Percentiles rank a stretch among this genome's conserved stretches.
Evolutionary conservation across 2,113 vertebrate genomes (phyloP).

Genomic region (Gallinago jamesoni): DNA sequence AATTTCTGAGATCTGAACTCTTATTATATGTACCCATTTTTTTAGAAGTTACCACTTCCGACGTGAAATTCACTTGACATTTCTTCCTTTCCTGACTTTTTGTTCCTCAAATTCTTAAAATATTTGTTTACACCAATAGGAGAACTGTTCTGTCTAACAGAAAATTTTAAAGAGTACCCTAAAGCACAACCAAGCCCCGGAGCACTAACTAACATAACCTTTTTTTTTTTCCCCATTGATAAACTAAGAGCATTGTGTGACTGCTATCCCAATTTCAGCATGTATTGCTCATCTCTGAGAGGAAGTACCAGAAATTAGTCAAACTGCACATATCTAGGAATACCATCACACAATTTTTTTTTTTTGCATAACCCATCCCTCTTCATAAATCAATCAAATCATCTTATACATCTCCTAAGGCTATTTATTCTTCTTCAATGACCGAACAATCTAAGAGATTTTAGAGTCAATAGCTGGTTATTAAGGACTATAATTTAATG

Average conservation of each 20-base stretch:
- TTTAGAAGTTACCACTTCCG: not conserved
- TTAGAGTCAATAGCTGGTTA: not conserved
- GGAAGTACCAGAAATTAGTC: not conserved
- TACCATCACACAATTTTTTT: not conserved
- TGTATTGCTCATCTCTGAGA: not conserved
- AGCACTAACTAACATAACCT: rapidly evolving
- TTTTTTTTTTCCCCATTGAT: not conserved
- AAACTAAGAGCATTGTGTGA: not conserved
- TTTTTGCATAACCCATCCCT: not conserved
- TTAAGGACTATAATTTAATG: not conserved
- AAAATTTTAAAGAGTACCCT: not conserved
- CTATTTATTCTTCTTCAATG: not conserved
- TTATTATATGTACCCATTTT: not conserved
- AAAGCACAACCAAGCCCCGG: not conserved
- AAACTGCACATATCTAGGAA: not conserved
- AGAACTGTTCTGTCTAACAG: not conserved
- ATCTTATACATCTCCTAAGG: not conserved
- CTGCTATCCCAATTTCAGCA: not conserved
- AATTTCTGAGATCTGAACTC: not conserved
- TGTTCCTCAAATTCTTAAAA: not conserved
- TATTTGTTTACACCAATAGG: not conserved
- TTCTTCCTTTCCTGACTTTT: not conserved
- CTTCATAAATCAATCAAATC: not conserved
- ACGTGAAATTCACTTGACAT: not conserved
- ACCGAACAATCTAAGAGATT: not conserved